Percentiles rank a stretch among this genome's conserved stretches.
phyloP scores from a whole-genome alignment of 92 coral and sea anemone species.

The Zoanthus sansibaricus region DNA sequence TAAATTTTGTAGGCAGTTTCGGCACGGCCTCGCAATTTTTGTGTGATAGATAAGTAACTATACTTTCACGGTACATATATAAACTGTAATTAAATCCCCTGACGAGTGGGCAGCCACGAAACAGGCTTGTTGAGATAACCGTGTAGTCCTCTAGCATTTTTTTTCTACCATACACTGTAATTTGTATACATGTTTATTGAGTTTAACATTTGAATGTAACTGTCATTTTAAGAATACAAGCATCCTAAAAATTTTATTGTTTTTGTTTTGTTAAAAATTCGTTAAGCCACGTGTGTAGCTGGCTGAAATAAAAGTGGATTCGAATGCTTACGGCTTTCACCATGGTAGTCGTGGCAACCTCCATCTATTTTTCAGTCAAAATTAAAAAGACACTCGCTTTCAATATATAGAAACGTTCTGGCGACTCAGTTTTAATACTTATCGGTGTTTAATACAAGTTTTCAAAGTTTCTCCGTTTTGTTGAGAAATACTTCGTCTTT shows the following conservation, averaged over 20 bases:
- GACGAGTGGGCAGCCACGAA: too few relatives aligned
- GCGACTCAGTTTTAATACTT: neutral
- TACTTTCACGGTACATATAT: too few relatives aligned
- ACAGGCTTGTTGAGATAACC: too few relatives aligned
- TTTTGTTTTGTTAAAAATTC: neutral
- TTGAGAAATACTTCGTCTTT: neutral
- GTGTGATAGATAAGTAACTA: too few relatives aligned
- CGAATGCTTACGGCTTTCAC: slow-evolving; percentile 30
- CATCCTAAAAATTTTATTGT: neutral
- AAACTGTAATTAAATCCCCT: too few relatives aligned
- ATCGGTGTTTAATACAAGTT: neutral
- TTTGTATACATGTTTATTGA: too few relatives aligned
- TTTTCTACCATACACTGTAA: too few relatives aligned
- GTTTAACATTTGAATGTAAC: neutral
- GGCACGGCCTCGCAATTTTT: too few relatives aligned
- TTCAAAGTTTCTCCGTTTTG: neutral
- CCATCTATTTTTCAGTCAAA: neutral
- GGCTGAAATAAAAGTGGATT: neutral
- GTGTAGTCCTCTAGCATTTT: too few relatives aligned
- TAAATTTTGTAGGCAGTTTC: too few relatives aligned
- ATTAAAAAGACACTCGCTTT: slow-evolving; percentile 2
- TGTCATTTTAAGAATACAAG: neutral
- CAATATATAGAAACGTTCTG: neutral
- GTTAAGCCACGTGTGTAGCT: slow-evolving; percentile 23
- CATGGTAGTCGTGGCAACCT: slow-evolving; percentile 4